Percentiles rank a stretch among this genome's conserved stretches.
These are phyloP conservation scores for Mesocricetus auratus DNA, from an alignment of 2,113 vertebrate species.

Conservation along the genomic window DNA sequence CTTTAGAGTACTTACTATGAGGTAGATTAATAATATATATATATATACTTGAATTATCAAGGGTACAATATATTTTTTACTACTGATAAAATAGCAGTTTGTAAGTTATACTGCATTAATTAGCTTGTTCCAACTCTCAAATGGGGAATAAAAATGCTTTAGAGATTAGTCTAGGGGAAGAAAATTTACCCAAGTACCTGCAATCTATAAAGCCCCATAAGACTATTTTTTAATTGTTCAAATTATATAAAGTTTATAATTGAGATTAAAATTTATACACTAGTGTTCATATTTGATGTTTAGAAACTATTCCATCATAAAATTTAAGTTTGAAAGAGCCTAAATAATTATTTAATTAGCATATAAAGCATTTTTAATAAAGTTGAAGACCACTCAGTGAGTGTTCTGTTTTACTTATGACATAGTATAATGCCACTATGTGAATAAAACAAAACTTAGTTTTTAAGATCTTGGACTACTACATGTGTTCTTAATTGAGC, in stretches of 20 bases:
- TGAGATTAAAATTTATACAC: conserved; percentile 1
- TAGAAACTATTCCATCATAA: background rate
- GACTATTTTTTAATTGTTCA: conserved; percentile 14
- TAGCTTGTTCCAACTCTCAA: background rate
- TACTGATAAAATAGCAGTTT: background rate
- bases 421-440: background rate
- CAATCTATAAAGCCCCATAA: background rate
- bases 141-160: background rate
- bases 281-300: conserved; percentile 38
- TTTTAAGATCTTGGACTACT: conserved; percentile 6
- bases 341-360: conserved; percentile 24
- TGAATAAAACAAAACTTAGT: conserved; percentile 13
- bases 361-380: background rate
- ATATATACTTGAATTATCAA: background rate
- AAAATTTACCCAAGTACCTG: background rate
- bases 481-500: background rate
- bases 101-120: background rate
- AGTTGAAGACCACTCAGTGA: background rate
- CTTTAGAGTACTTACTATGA: background rate
- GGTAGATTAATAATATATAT: background rate
- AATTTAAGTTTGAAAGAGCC: conserved; percentile 21
- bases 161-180: conserved; percentile 1
- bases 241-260: background rate
- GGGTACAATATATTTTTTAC: background rate
- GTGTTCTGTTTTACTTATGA: background rate